phyloP scores from a whole-genome alignment of 2,113 vertebrate species.

The Xenopus borealis region DNA sequence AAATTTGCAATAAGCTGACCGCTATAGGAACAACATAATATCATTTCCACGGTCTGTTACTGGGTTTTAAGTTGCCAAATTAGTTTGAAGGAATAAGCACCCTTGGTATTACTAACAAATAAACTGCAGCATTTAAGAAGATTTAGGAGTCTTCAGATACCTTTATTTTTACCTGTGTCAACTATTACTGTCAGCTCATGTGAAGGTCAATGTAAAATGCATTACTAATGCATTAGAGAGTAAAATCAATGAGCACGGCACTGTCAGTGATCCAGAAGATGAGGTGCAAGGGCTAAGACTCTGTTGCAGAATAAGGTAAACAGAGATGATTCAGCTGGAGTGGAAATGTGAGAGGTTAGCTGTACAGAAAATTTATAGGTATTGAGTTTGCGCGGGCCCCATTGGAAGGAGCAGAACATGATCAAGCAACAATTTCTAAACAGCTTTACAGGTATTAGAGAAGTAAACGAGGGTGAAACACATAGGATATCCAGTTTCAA shows the following conservation, averaged over 20 bases:
- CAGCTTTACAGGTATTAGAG: not conserved
- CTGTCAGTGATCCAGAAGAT: slow-evolving; percentile 32
- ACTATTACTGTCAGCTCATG: slow-evolving; percentile 32
- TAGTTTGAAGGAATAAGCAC: not conserved
- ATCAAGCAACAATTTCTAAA: not conserved
- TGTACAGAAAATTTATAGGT: slow-evolving; percentile 19
- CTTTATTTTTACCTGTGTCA: slow-evolving; percentile 37
- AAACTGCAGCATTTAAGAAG: slow-evolving; percentile 5
- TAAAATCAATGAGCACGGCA: slow-evolving; percentile 37
- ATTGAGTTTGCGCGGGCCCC: not conserved
- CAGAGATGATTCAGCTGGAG: slow-evolving; percentile 42
- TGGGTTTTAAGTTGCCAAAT: not conserved
- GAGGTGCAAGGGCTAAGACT: slow-evolving; percentile 35
- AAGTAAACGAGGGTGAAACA: too few species aligned
- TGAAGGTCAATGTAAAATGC: slow-evolving; percentile 45
- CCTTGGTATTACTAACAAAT: slow-evolving; percentile 26
- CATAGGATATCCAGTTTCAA: too few species aligned
- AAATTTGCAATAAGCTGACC: not conserved
- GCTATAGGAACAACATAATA: not conserved
- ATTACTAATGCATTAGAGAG: slow-evolving; percentile 44
- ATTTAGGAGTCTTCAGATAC: slow-evolving; percentile 22
- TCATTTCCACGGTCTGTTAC: not conserved
- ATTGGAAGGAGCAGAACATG: not conserved
- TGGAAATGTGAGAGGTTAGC: slow-evolving; percentile 32
- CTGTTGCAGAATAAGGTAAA: slow-evolving; percentile 24